Evolutionary conservation across 2,888 invertebrate genomes (phyloP), one percentile per base, ranked within the genome.

Genomic region (Oscheius sp.): DNA sequence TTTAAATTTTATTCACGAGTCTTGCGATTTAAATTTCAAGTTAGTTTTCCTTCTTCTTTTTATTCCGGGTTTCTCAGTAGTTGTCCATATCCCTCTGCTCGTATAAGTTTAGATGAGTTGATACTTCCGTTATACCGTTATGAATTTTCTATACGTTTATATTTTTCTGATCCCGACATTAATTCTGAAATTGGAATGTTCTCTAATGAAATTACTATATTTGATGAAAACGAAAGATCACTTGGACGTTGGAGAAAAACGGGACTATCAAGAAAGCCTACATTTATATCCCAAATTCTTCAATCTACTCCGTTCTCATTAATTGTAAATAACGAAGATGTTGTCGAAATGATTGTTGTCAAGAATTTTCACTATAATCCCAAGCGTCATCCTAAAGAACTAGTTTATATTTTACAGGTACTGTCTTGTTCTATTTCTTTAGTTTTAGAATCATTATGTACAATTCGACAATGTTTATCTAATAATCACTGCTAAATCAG

Each of bases 271-370:
- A 22, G 14, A 41, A 41, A 22, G 26, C 20, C 24, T 9, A 44
- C n/a, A 22, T 33, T 73, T 56, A 41, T 71, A 70, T 57, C 59
- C 6, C 20, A 72, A 17, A 38, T 72, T 36, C 51, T 59, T 14
- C 45, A 32, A 68, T 28, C 17, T 12, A 63, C 28, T 20, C n/a
- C 17, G 14, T 22, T 20, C 24, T 20, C 6, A 22, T 47, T 51
- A 5, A 24, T 44, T 36, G 45, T 32, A 20, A 36, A 54, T 9
- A 54, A 22, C 17, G 33, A 54, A 32, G 20, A 54, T 12, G 20
- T 9, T n/a, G 4, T 54, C 4, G 54, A 54, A 20, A 30, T 54
- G 30, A 33, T 12, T 20, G 22, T 54, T 20, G 33, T 54, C 17
- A 54, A 33, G 20, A 24, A 54, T 54, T 54, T 54, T 20, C 20